phyloP scores from a whole-genome alignment of 2,113 vertebrate genomes.

The Rousettus leschenaultii region DNA sequence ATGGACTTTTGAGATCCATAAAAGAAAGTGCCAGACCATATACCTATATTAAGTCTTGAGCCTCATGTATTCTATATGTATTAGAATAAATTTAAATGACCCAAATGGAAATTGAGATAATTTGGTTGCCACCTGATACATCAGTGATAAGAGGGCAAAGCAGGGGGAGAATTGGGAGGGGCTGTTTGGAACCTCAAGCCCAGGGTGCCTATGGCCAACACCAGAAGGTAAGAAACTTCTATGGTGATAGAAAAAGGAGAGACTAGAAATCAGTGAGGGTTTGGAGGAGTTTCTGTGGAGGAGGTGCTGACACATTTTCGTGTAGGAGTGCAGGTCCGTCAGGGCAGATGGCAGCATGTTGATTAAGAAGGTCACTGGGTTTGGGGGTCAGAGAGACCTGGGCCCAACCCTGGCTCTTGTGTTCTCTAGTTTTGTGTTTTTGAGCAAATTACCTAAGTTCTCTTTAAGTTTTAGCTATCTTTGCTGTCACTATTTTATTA shows the following conservation, averaged over 20 bases:
- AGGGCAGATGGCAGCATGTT: accelerated
- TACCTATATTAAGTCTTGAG: neutral
- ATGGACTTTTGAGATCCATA: neutral
- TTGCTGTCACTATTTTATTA: neutral
- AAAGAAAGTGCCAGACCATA: neutral
- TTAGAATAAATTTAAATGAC: neutral
- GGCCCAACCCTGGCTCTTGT: neutral
- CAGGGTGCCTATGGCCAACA: neutral
- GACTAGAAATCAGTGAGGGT: neutral
- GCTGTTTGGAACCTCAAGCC: neutral
- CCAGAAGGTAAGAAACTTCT: neutral
- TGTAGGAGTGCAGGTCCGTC: neutral
- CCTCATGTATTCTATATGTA: neutral
- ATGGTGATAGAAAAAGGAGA: neutral
- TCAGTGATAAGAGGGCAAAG: neutral
- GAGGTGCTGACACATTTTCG: neutral
- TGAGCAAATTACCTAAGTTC: neutral
- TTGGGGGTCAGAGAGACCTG: neutral
- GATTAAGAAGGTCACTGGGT: neutral
- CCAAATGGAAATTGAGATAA: neutral
- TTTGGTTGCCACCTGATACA: neutral
- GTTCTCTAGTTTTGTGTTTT: neutral
- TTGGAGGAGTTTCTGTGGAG: neutral
- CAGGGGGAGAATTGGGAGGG: neutral
- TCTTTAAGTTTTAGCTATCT: neutral